A percentile compares a stretch with the other conserved stretches of the same genome.
Conservation (phyloP, 1,140 invertebrate species). For the Leptinotarsa defecta region DNA sequence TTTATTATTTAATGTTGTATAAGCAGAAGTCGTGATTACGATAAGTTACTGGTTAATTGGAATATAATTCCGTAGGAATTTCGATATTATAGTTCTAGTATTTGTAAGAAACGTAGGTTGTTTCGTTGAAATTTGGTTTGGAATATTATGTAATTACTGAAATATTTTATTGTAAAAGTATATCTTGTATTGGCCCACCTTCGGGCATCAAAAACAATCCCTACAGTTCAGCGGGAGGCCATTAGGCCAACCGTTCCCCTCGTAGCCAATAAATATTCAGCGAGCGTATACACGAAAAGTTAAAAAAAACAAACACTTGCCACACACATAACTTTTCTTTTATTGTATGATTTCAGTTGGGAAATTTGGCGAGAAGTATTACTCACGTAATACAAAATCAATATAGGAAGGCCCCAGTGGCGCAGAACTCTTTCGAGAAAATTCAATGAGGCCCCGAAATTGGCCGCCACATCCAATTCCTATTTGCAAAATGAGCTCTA, state of each 20-base stretch:
- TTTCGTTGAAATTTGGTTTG: too few relatives aligned
- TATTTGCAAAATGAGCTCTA: not conserved
- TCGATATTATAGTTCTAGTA: too few relatives aligned
- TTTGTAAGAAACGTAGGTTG: too few relatives aligned
- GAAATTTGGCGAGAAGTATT: conserved; percentile 7
- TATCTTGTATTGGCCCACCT: too few relatives aligned
- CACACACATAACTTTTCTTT: conserved; percentile 3
- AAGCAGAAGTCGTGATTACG: too few relatives aligned
- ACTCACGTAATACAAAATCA: conserved; percentile 14
- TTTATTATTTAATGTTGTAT: too few relatives aligned
- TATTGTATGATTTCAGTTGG: not conserved
- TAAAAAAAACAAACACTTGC: not conserved
- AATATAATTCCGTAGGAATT: too few relatives aligned
- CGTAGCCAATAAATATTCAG: not conserved
- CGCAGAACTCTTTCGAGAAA: conserved; percentile 5
- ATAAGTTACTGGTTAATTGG: too few relatives aligned
- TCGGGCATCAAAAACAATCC: too few relatives aligned
- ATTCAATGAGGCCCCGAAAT: conserved; percentile 14
- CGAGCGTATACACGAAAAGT: not conserved
- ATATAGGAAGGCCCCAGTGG: conserved; percentile 11
- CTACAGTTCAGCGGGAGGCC: not conserved
- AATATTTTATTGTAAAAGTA: too few relatives aligned
- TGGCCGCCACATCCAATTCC: conserved; percentile 3
- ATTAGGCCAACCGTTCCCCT: not conserved
- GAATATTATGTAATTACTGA: too few relatives aligned